Evolutionary conservation across 1,140 invertebrate genomes (phyloP).

Genomic region (Anthonomus grandis): DNA sequence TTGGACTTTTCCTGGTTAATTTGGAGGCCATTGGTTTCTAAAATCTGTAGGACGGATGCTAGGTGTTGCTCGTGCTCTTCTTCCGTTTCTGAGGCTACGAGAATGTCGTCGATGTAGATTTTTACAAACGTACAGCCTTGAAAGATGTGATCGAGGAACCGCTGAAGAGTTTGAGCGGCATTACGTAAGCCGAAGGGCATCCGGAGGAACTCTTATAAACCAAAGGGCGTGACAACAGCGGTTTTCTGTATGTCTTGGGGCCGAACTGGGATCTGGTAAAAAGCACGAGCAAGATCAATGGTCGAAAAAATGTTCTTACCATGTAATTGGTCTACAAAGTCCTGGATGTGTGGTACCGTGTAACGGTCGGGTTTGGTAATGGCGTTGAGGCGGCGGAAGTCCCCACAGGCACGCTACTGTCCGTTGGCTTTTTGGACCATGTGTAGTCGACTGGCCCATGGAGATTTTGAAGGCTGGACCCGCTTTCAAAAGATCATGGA

Average conservation of each 20-base stretch:
- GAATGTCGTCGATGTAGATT: conserved; percentile 8
- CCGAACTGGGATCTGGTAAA: conserved; percentile 36
- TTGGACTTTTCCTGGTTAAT: no score
- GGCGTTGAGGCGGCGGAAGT: conserved; percentile 50
- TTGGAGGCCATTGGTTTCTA: no score
- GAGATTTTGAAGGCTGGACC: conserved; percentile 41
- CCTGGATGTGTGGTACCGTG: conserved; percentile 36
- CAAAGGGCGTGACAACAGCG: conserved; percentile 44
- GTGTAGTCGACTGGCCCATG: conserved; percentile 48
- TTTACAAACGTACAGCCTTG: no score
- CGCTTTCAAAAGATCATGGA: no score
- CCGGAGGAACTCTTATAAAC: conserved; percentile 44
- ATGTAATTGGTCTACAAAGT: conserved; percentile 31
- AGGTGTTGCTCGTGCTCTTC: no score
- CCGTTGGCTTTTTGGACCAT: conserved; percentile 47
- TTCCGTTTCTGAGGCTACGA: neutral
- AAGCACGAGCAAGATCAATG: neutral
- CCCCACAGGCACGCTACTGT: conserved; percentile 45
- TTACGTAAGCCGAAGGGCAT: conserved; percentile 12
- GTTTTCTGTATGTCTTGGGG: conserved; percentile 44
- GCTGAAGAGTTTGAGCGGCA: conserved; percentile 11
- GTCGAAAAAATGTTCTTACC: neutral
- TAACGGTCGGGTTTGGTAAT: conserved; percentile 48
- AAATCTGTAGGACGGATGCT: no score
- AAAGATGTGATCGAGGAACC: no score